Base-by-base conservation (phyloP, 2,797 vertebrate genomes). In the Sebastes vulpes region DNA sequence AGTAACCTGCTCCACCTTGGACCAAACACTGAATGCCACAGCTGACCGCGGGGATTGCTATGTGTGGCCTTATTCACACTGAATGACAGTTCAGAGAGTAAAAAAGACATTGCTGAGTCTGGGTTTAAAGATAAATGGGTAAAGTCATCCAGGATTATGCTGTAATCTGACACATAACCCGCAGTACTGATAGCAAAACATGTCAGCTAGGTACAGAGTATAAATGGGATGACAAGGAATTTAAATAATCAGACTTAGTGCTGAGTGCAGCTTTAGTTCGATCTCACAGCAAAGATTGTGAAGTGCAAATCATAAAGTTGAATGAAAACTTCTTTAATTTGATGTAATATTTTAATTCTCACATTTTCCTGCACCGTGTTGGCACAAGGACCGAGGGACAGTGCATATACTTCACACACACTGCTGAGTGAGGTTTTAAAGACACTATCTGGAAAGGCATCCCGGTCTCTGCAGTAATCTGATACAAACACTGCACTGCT, bases 91-190 rank as follows among this genome's bases (percentile, higher is more conserved):
- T 66, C 67, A 32, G 63, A 48, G 29, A 50, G 48, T 59, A 32
- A 48, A 65, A 75, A 54, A 64, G 60, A 81, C 63, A 79, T 63
- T 87, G 83, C 89, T 90, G 84, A 89, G 67, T 82, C 53, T 64
- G 72, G 12, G 42, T 79, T 83, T 83, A 61, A 58, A 86, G 78
- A 84, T 72, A 79, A 91, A 88, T 48, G 38, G 61, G 78, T 81
- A 79, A 88, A 90, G 89, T 84, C 93, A 79, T 65, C 60, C 70
- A 65, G 53, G 73, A 83, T 83, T 79, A 61, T 29, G 32, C 70
- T 68, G 79, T 77, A 90, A 86, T 86, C 59, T 90, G 88, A 90
- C 82, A 80, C 82, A 25, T 50, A 69, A 84, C 73, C 67, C 53
- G 28, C 63, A 31, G 11, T 6, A 42, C n/a, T 23, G 29, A 79